A percentile compares a stretch with the other conserved stretches of the same genome.
Conservation (phyloP, 1,140 invertebrate species). For the Drosophila varians region DNA sequence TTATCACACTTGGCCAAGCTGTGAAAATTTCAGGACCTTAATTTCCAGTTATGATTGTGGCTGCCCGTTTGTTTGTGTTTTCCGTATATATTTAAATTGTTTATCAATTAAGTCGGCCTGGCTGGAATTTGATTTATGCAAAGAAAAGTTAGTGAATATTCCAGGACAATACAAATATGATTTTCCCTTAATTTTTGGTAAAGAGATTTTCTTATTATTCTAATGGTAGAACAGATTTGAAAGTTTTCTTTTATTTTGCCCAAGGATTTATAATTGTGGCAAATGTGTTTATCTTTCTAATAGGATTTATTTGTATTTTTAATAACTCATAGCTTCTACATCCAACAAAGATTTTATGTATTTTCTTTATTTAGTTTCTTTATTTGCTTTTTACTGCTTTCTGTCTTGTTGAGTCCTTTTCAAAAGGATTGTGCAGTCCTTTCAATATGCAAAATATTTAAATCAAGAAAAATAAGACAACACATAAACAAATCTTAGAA, state of each 20-base stretch:
- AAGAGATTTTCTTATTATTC: background rate
- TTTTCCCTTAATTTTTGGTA: background rate
- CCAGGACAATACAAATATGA: too few species aligned
- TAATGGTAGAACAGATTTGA: background rate
- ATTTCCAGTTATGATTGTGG: background rate
- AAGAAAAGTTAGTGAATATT: background rate
- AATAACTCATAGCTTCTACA: background rate
- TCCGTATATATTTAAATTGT: background rate
- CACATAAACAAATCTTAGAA: too few species aligned
- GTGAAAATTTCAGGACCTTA: background rate
- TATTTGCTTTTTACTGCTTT: too few species aligned
- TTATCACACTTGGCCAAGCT: constrained; percentile 2
- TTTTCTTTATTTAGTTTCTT: too few species aligned
- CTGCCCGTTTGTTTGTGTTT: background rate
- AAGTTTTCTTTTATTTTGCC: background rate
- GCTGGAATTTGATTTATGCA: background rate
- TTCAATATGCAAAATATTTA: too few species aligned
- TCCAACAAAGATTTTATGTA: background rate
- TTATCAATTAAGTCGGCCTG: constrained; percentile 26
- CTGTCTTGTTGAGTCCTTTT: too few species aligned
- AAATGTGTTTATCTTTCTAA: background rate
- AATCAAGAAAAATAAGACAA: too few species aligned
- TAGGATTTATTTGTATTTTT: background rate
- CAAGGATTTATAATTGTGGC: too few species aligned
- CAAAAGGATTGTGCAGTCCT: too few species aligned